phyloP scores from a whole-genome alignment of 2,797 vertebrate genomes.

The Sebastes steindachneri region DNA sequence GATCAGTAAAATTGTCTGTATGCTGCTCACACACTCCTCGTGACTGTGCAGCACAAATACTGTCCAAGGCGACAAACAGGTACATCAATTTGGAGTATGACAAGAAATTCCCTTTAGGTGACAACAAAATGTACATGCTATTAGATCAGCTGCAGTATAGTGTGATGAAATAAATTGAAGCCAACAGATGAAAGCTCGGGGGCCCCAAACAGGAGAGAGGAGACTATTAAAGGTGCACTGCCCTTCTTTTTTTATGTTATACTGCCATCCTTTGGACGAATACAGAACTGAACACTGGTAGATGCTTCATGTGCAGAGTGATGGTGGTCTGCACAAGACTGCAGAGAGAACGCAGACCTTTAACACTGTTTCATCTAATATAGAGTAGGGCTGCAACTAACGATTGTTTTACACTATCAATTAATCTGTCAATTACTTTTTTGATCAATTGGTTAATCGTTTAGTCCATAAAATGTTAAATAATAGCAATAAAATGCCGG shows the following conservation, averaged over 20 bases:
- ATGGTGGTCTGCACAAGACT: background rate
- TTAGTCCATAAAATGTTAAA: background rate
- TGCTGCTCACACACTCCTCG: conserved; percentile 50
- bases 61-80: conserved; percentile 70
- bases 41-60: conserved; percentile 61
- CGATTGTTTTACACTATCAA: background rate
- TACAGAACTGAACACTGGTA: background rate
- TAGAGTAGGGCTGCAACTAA: background rate
- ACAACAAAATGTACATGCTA: conserved; percentile 76
- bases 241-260: conserved; percentile 38
- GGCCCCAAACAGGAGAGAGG: conserved; percentile 47
- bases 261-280: conserved; percentile 72
- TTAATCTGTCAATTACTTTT: background rate
- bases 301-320: background rate
- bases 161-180: conserved; percentile 78
- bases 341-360: background rate
- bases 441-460: background rate
- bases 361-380: background rate
- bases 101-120: conserved; percentile 74
- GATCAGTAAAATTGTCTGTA: conserved; percentile 35
- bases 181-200: conserved; percentile 71
- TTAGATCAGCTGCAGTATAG: conserved; percentile 75
- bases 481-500: background rate
- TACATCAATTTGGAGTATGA: conserved; percentile 74
- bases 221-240: conserved; percentile 4